Base-by-base conservation (phyloP, 2,888 invertebrate genomes). In the Lycocerus yunnanus region DNA sequence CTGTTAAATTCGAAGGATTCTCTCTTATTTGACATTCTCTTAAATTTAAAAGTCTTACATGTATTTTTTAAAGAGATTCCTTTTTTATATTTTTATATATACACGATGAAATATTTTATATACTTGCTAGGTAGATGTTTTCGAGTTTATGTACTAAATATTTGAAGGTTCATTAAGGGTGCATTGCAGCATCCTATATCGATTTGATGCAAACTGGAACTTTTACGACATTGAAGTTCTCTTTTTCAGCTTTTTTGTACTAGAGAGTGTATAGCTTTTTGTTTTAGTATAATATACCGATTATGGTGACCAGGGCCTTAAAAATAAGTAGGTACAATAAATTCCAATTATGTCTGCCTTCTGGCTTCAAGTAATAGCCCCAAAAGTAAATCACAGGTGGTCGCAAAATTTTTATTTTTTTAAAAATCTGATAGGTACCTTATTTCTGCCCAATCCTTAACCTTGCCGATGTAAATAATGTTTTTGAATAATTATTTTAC, bases 1-100 rank as follows among this genome's bases (percentile, higher is more conserved):
- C 69, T 73, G 73, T 21, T 69, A 66, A 58, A 66, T 66, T 69
- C 69, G 43, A 61, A 43, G 15, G 21, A 72, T 14, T 58, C 61
- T 59, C 58, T 73, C 59, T 58, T 69, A 58, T 73, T 73, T 66
- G 72, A 69, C 24, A 68, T 68, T 43, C 24, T 72, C 67, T 72
- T 73, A 66, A 73, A 73, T 69, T 69, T 69, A 58, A 43, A 68
- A n/a, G 18, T 13, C 20, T 27, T 43, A 43, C n/a, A 43, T 43
- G 6, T 6, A 43, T 43, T 43, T 43, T 8, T 27, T 27, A 13
- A 27, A 27, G 4, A 27, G 13, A 11, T 27, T 27, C 11, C 11
- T 27, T 27, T 43, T n/a, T n/a, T n/a, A 43, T n/a, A n/a, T 43
- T 43, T 43, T 43, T 43, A 5, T n/a, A 43, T 43, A 5, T n/a